These are phyloP conservation scores for Cephus runcator DNA, from an alignment of 2,888 invertebrate species.

Conservation along the genomic window DNA sequence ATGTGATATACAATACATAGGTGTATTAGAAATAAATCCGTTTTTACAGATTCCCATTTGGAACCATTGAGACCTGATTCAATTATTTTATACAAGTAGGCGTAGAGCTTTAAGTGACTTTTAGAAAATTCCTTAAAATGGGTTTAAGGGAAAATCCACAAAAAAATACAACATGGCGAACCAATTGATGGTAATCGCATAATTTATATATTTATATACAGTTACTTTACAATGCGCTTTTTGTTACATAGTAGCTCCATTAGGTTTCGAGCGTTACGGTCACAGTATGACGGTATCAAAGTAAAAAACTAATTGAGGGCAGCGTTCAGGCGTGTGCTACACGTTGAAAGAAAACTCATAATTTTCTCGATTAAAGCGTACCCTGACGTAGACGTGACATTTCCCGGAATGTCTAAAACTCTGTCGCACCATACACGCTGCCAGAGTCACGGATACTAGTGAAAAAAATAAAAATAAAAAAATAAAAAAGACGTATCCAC, in stretches of 20 bases:
- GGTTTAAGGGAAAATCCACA: not conserved
- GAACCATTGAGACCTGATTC: not conserved
- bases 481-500: not conserved
- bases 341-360: slow-evolving; percentile 17
- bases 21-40: not conserved
- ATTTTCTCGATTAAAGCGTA: not conserved
- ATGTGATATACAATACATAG: not conserved
- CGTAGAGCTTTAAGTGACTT: not conserved
- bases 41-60: not conserved
- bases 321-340: slow-evolving; percentile 29
- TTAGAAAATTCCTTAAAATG: not conserved
- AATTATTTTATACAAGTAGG: not conserved
- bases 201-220: slow-evolving; percentile 63
- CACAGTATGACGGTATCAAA: slow-evolving; percentile 11
- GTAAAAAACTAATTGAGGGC: slow-evolving; percentile 4
- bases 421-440: not conserved
- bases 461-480: not conserved
- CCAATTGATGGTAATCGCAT: slow-evolving; percentile 35
- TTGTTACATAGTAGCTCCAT: slow-evolving; percentile 52
- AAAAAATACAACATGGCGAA: not conserved
- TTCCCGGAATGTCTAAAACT: not conserved
- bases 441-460: not conserved
- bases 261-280: slow-evolving; percentile 44
- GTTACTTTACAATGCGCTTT: slow-evolving; percentile 63
- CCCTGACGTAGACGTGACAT: not conserved